Evolutionary conservation across 1,140 invertebrate genomes (phyloP).

Genomic region (Araneus ventricosus): DNA sequence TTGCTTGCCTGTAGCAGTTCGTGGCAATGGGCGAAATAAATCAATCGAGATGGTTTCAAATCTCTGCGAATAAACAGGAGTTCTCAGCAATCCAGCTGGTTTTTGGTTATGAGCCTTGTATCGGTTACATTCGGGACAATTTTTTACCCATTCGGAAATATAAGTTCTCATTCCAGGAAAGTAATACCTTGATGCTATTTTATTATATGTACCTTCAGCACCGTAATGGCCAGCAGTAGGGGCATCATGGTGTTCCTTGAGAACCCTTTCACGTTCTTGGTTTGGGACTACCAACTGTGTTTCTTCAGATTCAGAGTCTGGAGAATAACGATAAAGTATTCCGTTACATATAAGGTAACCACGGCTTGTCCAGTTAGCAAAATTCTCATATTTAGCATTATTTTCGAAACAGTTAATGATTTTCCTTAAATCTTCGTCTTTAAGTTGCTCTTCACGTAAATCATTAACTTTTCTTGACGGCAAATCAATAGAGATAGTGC

Average conservation of each 20-base stretch:
- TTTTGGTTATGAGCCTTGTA: slow-evolving; percentile 19
- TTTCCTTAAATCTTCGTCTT: slow-evolving; percentile 2
- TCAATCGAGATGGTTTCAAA: slow-evolving; percentile 6
- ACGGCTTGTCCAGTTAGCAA: background rate
- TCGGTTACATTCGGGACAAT: background rate
- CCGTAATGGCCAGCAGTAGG: slow-evolving; percentile 31
- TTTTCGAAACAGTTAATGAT: background rate
- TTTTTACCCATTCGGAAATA: background rate
- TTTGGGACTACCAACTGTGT: background rate
- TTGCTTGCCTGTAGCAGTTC: background rate
- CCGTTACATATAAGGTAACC: background rate
- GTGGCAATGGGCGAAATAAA: slow-evolving; percentile 24
- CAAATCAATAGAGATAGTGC: no score
- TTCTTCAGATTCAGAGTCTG: background rate
- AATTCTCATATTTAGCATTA: background rate
- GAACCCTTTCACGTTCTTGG: background rate
- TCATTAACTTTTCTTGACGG: no score
- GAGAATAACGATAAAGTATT: background rate
- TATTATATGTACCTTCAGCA: slow-evolving; percentile 1
- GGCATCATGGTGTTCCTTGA: background rate
- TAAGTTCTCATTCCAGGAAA: slow-evolving; percentile 13
- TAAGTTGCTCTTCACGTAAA: background rate
- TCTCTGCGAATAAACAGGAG: background rate
- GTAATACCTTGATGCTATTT: background rate
- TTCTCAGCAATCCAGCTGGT: background rate